Evolutionary conservation across 2,797 vertebrate species (phyloP).

Genomic region (Sebastes goodei): DNA sequence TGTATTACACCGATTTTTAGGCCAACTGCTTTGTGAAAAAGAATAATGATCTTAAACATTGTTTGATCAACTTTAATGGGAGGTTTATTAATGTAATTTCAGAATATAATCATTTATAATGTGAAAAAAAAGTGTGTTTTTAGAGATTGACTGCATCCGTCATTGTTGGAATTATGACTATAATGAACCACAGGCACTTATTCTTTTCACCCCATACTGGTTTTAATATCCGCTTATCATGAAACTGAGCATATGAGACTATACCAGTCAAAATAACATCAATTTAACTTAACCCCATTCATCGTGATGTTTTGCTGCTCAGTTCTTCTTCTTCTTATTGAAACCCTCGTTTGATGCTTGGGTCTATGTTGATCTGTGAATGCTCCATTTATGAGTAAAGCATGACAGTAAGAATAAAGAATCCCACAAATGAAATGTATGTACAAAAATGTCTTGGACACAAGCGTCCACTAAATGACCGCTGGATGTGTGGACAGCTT

Average conservation of each 20-base stretch:
- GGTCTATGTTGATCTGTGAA: slow-evolving; percentile 26
- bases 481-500: slow-evolving; percentile 14
- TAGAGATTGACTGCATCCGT: not conserved
- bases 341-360: slow-evolving; percentile 14
- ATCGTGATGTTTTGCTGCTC: not conserved
- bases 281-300: not conserved
- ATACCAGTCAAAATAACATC: not conserved
- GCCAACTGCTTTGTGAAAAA: not conserved
- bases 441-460: not conserved
- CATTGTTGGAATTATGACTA: slow-evolving; percentile 3
- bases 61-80: not conserved
- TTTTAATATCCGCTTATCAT: slow-evolving; percentile 5
- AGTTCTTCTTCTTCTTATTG: not conserved
- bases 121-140: slow-evolving; percentile 2
- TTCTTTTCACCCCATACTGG: not conserved
- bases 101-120: slow-evolving; percentile 24
- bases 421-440: slow-evolving; percentile 1
- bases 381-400: not conserved
- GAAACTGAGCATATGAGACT: not conserved
- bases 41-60: not conserved
- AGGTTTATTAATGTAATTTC: not conserved
- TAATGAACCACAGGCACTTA: not conserved
- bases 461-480: not conserved
- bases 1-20: not conserved
- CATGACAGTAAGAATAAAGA: not conserved